Percentiles rank a stretch among this genome's conserved stretches.
Conservation (phyloP, 2,888 invertebrate species). For the Doris montereyensis region DNA sequence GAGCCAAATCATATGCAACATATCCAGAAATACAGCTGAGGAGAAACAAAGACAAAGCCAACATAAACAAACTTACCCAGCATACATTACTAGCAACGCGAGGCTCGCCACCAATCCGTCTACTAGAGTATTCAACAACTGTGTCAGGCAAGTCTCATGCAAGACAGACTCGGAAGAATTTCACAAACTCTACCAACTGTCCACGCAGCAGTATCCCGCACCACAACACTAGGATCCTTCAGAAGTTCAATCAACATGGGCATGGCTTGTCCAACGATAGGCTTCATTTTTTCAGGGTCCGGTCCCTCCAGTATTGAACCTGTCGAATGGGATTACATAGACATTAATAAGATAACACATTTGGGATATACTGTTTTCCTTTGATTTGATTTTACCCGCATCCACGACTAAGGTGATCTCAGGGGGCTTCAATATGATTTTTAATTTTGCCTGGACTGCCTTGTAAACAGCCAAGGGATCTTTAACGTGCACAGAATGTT, state of each 20-base stretch:
- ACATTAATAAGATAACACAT: no score
- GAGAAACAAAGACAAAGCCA: no score
- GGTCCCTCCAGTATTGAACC: constrained; percentile 90
- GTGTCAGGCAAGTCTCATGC: constrained; percentile 85
- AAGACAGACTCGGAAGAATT: constrained; percentile 94
- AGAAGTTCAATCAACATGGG: constrained; percentile 94
- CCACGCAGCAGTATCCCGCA: constrained; percentile 98
- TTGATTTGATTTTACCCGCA: no score
- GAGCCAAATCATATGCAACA: no score
- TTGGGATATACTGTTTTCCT: no score
- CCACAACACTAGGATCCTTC: constrained; percentile 94
- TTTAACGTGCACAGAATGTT: no score
- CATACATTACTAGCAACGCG: constrained; percentile 98
- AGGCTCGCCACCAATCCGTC: constrained; percentile 90
- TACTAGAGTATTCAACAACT: constrained; percentile 77
- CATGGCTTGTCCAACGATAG: constrained; percentile 96
- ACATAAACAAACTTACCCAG: constrained; percentile 90
- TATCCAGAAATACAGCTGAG: no score
- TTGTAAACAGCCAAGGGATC: no score
- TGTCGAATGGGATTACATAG: no score
- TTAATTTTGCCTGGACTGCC: no score
- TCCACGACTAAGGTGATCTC: no score
- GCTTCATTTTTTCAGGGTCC: constrained; percentile 88
- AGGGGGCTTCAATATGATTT: no score
- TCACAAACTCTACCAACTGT: constrained; percentile 98